Conservation (phyloP, 1,140 invertebrate genomes). For the Aleiodes sp. region DNA sequence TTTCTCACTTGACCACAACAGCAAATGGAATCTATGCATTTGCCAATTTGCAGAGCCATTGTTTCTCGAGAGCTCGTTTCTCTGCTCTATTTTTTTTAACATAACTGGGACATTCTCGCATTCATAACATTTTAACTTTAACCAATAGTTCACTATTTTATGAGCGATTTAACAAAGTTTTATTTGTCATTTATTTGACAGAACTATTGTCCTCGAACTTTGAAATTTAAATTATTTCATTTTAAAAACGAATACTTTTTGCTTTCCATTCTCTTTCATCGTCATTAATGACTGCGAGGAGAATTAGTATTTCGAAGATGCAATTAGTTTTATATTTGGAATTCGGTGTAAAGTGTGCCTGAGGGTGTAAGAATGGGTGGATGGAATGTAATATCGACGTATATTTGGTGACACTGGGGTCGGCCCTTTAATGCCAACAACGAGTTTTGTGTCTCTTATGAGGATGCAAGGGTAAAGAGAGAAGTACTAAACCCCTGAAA, state of each 20-base stretch:
- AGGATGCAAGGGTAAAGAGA: not conserved
- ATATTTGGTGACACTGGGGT: slow-evolving; percentile 5
- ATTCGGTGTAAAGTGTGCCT: not conserved
- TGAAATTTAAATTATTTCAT: too few relatives aligned
- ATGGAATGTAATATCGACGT: not conserved
- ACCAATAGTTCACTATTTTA: not conserved
- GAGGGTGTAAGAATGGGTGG: not conserved
- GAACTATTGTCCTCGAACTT: not conserved
- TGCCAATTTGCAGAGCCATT: slow-evolving; percentile 6
- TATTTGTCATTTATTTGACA: not conserved
- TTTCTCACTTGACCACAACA: not conserved
- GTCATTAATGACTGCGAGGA: too few relatives aligned
- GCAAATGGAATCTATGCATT: slow-evolving; percentile 5
- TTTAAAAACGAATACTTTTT: too few relatives aligned
- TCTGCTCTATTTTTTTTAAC: not conserved
- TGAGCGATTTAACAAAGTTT: not conserved
- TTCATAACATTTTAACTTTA: not conserved
- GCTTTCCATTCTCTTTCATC: too few relatives aligned
- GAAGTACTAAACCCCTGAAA: not conserved
- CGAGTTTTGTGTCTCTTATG: not conserved
- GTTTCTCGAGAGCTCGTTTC: not conserved
- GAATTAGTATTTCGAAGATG: too few relatives aligned
- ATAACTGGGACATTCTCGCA: not conserved
- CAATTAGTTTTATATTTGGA: not conserved
- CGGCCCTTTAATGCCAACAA: not conserved